phyloP scores from a whole-genome alignment of 2,888 invertebrate species.

The Platypus cylindrus region DNA sequence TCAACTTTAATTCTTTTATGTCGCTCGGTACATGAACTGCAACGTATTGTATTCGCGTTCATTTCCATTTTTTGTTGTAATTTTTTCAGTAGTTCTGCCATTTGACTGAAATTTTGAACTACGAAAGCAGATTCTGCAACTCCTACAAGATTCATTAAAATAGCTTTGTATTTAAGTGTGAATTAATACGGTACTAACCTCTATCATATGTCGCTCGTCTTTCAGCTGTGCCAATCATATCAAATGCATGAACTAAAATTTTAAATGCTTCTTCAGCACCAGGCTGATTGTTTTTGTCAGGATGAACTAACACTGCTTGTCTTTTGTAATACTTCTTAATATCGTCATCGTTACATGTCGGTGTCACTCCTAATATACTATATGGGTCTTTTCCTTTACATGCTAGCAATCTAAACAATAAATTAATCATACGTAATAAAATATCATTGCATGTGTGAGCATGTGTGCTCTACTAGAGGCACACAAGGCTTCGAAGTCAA shows the following conservation, averaged over 20 bases:
- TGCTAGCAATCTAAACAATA: conserved; percentile 46
- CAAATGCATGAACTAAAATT: conserved; percentile 89
- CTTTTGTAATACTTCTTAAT: conserved; percentile 88
- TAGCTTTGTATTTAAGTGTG: not conserved
- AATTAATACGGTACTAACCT: conserved; percentile 25
- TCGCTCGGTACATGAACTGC: conserved; percentile 84
- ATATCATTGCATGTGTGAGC: no score
- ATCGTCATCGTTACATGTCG: conserved; percentile 82
- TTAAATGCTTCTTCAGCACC: conserved; percentile 95
- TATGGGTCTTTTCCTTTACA: conserved; percentile 95
- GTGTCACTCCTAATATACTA: conserved; percentile 60
- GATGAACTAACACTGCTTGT: conserved; percentile 89
- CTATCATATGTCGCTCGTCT: conserved; percentile 34
- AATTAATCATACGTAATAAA: no score
- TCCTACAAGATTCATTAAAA: conserved; percentile 17
- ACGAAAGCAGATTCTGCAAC: conserved; percentile 65
- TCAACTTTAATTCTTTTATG: conserved; percentile 79
- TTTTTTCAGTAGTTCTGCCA: conserved; percentile 75
- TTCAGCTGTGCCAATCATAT: conserved; percentile 84
- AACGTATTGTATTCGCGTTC: conserved; percentile 86
- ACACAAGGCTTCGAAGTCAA: no score
- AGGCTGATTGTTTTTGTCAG: conserved; percentile 89
- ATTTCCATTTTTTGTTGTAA: conserved; percentile 89
- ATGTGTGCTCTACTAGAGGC: no score
- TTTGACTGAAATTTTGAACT: conserved; percentile 75